Evolutionary conservation across 2,888 invertebrate species (phyloP).

Genomic region (Ophion slaviceki): DNA sequence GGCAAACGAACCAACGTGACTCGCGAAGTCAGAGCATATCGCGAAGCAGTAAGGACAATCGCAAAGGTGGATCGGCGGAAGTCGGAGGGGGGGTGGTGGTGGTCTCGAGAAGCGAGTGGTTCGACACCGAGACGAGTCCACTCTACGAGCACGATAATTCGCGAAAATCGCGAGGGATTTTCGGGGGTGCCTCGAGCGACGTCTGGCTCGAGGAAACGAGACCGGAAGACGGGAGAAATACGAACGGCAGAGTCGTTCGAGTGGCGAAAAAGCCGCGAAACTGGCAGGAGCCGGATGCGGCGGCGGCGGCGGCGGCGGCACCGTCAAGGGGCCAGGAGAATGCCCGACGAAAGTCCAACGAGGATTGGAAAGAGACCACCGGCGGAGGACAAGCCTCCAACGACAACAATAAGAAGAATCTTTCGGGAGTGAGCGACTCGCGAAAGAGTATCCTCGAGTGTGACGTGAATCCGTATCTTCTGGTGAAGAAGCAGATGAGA

Average conservation of each 20-base stretch:
- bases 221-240: conserved; percentile 58
- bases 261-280: conserved; percentile 69
- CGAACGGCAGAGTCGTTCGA: conserved; percentile 68
- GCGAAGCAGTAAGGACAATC: conserved; percentile 68
- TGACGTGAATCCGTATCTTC: conserved; percentile 93
- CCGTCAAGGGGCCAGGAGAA: conserved; percentile 37
- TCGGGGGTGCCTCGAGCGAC: conserved; percentile 62
- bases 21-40: conserved; percentile 84
- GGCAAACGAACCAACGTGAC: conserved; percentile 76
- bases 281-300: conserved; percentile 69
- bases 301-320: background rate
- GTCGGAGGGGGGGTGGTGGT: conserved; percentile 37
- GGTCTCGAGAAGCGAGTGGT: conserved; percentile 78
- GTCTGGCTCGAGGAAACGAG: conserved; percentile 68
- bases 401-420: background rate
- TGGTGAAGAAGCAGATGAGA: conserved; percentile 86
- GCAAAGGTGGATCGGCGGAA: conserved; percentile 52
- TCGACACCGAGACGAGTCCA: conserved; percentile 69
- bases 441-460: conserved; percentile 91
- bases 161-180: conserved; percentile 68
- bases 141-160: conserved; percentile 66
- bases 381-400: background rate
- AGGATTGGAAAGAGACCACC: conserved; percentile 67
- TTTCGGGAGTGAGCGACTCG: conserved; percentile 64
- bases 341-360: conserved; percentile 54